A percentile compares a stretch with the other conserved stretches of the same genome.
These are phyloP conservation scores for Bradysia coprophila DNA, from an alignment of 1,140 invertebrate species.

Conservation along the genomic window DNA sequence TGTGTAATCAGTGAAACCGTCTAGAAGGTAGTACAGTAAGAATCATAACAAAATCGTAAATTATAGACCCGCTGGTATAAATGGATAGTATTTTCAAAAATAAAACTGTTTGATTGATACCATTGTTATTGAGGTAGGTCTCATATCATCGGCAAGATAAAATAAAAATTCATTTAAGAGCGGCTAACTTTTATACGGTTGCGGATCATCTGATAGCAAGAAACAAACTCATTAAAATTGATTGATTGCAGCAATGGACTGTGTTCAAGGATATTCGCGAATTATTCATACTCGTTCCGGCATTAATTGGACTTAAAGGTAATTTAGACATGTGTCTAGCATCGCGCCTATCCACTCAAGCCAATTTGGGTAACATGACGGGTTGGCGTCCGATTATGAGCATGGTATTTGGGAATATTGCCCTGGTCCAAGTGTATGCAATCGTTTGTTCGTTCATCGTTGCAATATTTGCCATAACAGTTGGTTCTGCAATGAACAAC, in stretches of 20 bases:
- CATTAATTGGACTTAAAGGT: conserved; percentile 84
- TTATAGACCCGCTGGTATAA: no score
- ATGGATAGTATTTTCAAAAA: no score
- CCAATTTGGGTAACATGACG: conserved; percentile 68
- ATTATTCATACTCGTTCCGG: conserved; percentile 79
- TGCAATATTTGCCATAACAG: conserved; percentile 68
- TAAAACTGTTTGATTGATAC: no score
- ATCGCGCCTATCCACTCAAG: conserved; percentile 83
- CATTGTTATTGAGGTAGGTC: no score
- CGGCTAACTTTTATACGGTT: no score
- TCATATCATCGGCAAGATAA: no score
- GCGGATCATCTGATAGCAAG: no score
- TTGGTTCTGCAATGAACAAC: conserved; percentile 58
- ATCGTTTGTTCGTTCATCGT: conserved; percentile 87
- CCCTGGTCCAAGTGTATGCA: conserved; percentile 86
- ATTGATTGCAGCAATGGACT: conserved; percentile 52
- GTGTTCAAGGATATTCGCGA: conserved; percentile 69
- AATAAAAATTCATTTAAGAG: no score
- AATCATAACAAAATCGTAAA: no score
- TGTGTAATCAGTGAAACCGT: no score
- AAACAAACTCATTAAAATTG: no score
- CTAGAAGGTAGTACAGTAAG: no score
- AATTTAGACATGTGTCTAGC: conserved; percentile 97
- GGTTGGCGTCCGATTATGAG: conserved; percentile 43
- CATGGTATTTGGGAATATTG: conserved; percentile 79